Base-by-base conservation (phyloP, 2,888 invertebrate species). In the Harpalus rubripes region DNA sequence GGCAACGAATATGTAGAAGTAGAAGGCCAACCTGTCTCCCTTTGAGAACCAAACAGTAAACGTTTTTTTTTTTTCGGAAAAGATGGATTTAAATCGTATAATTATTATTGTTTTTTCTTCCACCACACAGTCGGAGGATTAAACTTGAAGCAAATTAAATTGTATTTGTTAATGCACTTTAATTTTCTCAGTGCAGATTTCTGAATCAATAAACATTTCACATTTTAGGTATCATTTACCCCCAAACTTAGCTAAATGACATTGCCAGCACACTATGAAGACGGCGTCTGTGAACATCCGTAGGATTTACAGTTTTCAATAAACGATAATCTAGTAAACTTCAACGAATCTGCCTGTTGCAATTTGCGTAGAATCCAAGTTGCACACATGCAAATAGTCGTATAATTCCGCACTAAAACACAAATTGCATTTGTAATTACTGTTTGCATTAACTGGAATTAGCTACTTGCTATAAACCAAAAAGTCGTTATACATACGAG, bases 361-460 rank as follows among this genome's bases (percentile, higher is more conserved):
- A 68, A 68, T 68, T 68, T 68, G 39, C 32, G 68, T 68, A 32
- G 68, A 68, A 68, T 68, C 26, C 68, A 68, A 68, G 39, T 68
- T 68, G 68, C 68, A 68, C 39, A 68, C 68, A 68, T 68, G 74
- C 74, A 74, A 74, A 74, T 52, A 74, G 22, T 74, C 74, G 16
- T 74, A 52, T 74, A 74, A 74, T 74, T 52, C 22, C 26, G 52
- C 26, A 74, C 52, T 74, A 74, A 74, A 74, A 56, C 74, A 15
- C 52, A 52, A 74, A 74, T 52, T 74, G 74, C 74, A 52, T 74
- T 74, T 74, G 74, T 74, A 74, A 74, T 74, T 74, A 74, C 74
- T 74, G 52, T 52, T 74, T 41, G 52, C 74, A 74, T 74, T 74
- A 74, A 74, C 74, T 74, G 18, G 74, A 74, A 74, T 74, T 74